Evolutionary conservation across 2,113 vertebrate species (phyloP), one percentile per base, ranked within the genome.

Genomic region (Candoia aspera): DNA sequence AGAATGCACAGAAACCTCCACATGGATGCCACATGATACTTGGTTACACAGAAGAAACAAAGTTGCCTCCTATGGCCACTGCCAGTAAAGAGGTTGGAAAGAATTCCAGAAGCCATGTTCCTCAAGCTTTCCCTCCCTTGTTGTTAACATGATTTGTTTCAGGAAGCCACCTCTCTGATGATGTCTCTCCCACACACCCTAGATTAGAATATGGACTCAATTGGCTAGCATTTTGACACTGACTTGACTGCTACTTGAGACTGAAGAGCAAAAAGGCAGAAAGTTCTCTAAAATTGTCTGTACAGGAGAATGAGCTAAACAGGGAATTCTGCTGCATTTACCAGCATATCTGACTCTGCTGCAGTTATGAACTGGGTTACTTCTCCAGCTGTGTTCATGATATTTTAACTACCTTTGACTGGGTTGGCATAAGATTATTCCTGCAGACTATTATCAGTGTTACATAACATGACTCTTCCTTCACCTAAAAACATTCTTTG

Each of bases 221-320:
- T 93, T 96, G 96, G 93, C 92, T 55, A 90, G 21, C 57, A 19
- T 95, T 95, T 2, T 90, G 93, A 95, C 93, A 95, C 91, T 93
- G 89, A 94, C 95, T 96, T 94, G 95, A 96, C 26, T 26, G 37
- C 33, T 68, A 92, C 93, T 89, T 95, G 95, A 93, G 95, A 95
- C 95, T 95, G 93, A 95, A 93, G 92, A 94, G 84, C 94, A 95
- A 91, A 90, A 94, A 95, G 90, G 92, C 84, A 93, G 96, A 94
- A 94, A 96, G 93, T 95, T 95, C 90, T 93, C 89, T 53, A 93
- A 93, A 92, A 92, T 96, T 95, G 95, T 96, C 94, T 95, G 93
- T 92, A 96, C 91, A 95, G 59, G 93, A 94, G 87, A 96, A 91
- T 94, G 95, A 95, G 93, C 94, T 95, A 96, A 95, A 97, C 96